phyloP scores from a whole-genome alignment of 1,140 invertebrate species.

The Drosophila subobscura region DNA sequence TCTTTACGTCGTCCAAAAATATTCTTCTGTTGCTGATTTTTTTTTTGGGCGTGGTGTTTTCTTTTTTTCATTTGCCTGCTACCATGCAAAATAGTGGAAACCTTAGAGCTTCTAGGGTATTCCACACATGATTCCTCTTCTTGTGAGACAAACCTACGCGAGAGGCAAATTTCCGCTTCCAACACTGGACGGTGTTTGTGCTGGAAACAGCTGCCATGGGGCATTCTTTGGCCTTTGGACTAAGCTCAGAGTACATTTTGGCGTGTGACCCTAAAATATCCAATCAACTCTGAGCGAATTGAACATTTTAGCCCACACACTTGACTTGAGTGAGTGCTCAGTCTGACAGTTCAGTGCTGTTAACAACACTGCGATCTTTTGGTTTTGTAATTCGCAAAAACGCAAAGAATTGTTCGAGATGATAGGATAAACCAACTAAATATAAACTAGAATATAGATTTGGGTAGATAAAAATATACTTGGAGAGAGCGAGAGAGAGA shows the following conservation, averaged over 20 bases:
- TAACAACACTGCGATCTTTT: constrained; percentile 53
- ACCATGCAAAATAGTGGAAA: constrained; percentile 84
- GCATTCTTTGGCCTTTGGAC: constrained; percentile 6
- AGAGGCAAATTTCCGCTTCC: constrained; percentile 8
- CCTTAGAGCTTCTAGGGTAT: constrained; percentile 58
- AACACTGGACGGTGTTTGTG: constrained; percentile 25
- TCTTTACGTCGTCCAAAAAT: constrained; percentile 82
- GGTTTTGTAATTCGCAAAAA: constrained; percentile 84
- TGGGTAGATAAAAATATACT: constrained; percentile 37
- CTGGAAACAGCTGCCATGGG: constrained; percentile 10
- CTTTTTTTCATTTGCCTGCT: constrained; percentile 60
- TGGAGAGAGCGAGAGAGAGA: constrained; percentile 28
- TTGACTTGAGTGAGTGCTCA: constrained; percentile 14
- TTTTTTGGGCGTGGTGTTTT: constrained; percentile 67
- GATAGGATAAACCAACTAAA: constrained; percentile 48
- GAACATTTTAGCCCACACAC: constrained; percentile 67
- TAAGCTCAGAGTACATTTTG: constrained; percentile 15
- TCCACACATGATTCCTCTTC: constrained; percentile 75
- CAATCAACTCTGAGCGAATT: constrained; percentile 42
- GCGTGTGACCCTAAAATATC: constrained; percentile 68
- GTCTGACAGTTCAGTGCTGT: constrained; percentile 45
- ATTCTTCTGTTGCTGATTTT: constrained; percentile 28
- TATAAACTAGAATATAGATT: constrained; percentile 54
- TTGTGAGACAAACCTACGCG: constrained; percentile 22
- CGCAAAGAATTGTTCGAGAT: constrained; percentile 82